Evolutionary conservation across 2,888 invertebrate species (phyloP).

Genomic region (Tachina grossa): DNA sequence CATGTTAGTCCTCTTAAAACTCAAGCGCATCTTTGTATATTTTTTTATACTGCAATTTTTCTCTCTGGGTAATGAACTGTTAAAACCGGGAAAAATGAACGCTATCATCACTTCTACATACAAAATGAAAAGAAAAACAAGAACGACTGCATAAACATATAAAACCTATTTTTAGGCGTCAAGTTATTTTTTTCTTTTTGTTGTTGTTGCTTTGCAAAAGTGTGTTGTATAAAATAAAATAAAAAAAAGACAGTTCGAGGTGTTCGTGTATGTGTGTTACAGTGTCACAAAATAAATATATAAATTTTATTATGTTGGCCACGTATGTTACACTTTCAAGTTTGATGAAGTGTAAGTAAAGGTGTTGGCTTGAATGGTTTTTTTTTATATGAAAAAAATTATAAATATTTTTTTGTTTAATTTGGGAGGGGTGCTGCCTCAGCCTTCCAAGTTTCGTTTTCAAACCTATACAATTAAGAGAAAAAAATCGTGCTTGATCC

Average conservation of each 20-base stretch:
- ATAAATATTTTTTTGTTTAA: not conserved
- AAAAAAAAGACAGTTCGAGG: not conserved
- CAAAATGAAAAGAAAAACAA: not conserved
- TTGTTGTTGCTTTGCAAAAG: not conserved
- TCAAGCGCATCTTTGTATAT: not conserved
- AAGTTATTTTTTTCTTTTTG: not conserved
- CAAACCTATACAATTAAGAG: too few relatives aligned
- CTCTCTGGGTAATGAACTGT: slow-evolving; percentile 63
- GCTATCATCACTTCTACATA: slow-evolving; percentile 31
- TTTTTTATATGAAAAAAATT: not conserved
- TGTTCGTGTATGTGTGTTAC: slow-evolving; percentile 2
- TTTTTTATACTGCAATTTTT: slow-evolving; percentile 30
- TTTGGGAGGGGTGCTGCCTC: not conserved
- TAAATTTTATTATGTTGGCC: slow-evolving; percentile 65
- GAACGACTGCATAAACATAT: not conserved
- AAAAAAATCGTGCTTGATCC: too few relatives aligned
- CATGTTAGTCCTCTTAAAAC: not conserved
- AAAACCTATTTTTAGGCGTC: slow-evolving; percentile 52
- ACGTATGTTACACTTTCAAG: slow-evolving; percentile 63
- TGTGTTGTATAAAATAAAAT: not conserved
- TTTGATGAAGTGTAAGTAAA: slow-evolving; percentile 35
- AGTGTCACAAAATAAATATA: slow-evolving; percentile 19
- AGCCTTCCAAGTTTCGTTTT: too few relatives aligned
- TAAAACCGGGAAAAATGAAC: slow-evolving; percentile 53
- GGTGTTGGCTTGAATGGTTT: slow-evolving; percentile 10